These are phyloP conservation scores for Drosophila mettleri DNA, from an alignment of 2,888 invertebrate genomes.

Conservation along the genomic window DNA sequence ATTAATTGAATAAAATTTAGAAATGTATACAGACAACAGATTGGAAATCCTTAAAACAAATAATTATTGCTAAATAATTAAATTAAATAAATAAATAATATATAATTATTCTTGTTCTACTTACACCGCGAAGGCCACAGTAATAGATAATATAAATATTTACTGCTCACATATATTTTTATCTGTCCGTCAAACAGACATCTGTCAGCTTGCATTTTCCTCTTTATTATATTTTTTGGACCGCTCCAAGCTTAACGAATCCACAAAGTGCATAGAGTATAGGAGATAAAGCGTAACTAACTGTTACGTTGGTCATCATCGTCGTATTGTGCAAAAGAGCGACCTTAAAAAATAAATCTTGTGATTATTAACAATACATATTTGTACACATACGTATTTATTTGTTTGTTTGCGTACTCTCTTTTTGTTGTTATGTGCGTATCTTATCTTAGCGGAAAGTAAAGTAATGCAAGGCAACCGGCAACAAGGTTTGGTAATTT, in stretches of 20 bases:
- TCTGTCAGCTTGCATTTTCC: slow-evolving; percentile 15
- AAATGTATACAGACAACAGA: no score
- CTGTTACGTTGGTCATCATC: slow-evolving; percentile 22
- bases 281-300: slow-evolving; percentile 8
- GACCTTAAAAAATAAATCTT: slow-evolving; percentile 61
- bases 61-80: no score
- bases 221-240: not conserved
- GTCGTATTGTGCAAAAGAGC: slow-evolving; percentile 60
- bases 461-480: slow-evolving; percentile 42
- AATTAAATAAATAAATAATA: no score
- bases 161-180: slow-evolving; percentile 4
- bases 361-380: slow-evolving; percentile 56
- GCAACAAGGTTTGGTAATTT: slow-evolving; percentile 49
- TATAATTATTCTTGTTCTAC: no score
- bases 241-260: not conserved
- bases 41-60: no score
- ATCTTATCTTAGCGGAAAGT: slow-evolving; percentile 69
- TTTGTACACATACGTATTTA: not conserved
- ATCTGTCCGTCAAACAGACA: slow-evolving; percentile 19
- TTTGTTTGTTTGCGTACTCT: not conserved
- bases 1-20: no score
- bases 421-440: slow-evolving; percentile 33
- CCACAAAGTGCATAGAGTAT: not conserved
- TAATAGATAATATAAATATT: slow-evolving; percentile 24
- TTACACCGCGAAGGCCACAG: no score